phyloP scores from a whole-genome alignment of 2,113 vertebrate species.

The Callaeas wilsoni region DNA sequence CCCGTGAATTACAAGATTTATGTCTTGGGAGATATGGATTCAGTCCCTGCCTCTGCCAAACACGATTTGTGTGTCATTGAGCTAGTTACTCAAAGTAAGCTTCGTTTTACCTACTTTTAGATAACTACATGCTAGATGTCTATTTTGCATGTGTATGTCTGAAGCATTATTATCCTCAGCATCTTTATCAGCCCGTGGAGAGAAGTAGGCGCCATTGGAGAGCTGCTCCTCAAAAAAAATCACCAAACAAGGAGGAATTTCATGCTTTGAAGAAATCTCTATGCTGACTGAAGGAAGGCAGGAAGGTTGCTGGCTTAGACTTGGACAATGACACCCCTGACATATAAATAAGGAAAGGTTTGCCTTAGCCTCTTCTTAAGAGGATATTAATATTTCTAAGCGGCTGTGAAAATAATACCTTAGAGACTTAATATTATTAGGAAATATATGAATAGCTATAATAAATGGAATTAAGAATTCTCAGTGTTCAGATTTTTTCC shows the following conservation, averaged over 20 bases:
- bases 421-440: not conserved
- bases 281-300: not conserved
- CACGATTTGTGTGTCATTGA: not conserved
- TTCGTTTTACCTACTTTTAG: not conserved
- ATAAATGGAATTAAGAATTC: not conserved
- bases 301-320: not conserved
- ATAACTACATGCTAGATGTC: not conserved
- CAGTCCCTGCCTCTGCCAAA: not conserved
- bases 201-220: not conserved
- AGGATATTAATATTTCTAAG: not conserved
- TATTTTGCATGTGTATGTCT: not conserved
- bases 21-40: not conserved
- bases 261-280: not conserved
- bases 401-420: not conserved
- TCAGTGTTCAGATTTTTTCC: not conserved
- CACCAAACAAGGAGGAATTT: not conserved
- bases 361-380: not conserved
- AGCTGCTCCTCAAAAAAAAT: not conserved
- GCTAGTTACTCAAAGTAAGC: not conserved
- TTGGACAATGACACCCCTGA: not conserved
- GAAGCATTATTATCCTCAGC: not conserved
- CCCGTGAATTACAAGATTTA: not conserved
- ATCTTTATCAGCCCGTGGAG: not conserved
- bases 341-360: not conserved
- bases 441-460: not conserved